Evolutionary conservation across 1,140 invertebrate species (phyloP).

Genomic region (Trichonephila clavipes): DNA sequence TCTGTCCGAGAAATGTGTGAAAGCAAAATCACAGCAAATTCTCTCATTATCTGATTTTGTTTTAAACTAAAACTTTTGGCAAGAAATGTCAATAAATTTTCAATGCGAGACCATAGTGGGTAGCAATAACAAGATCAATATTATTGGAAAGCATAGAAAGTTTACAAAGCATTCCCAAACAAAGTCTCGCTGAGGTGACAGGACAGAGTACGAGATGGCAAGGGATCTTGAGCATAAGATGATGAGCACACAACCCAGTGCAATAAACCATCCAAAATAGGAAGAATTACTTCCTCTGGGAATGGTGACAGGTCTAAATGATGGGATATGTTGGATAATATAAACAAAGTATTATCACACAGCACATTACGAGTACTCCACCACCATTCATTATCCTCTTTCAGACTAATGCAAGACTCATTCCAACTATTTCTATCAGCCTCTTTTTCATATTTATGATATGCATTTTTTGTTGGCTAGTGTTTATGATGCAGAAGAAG

Average conservation of each 20-base stretch:
- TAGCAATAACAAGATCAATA: slow-evolving; percentile 98
- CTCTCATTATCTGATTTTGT: slow-evolving; percentile 94
- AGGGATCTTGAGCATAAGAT: slow-evolving; percentile 95
- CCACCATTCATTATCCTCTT: slow-evolving; percentile 87
- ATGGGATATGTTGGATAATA: slow-evolving; percentile 95
- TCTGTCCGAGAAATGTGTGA: slow-evolving; percentile 95
- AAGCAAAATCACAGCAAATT: slow-evolving; percentile 95
- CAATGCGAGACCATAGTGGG: slow-evolving; percentile 95
- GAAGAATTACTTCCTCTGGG: slow-evolving; percentile 94
- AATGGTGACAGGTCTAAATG: slow-evolving; percentile 92
- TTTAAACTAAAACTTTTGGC: slow-evolving; percentile 92
- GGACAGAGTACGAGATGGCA: slow-evolving; percentile 86
- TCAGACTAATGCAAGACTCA: slow-evolving; percentile 76
- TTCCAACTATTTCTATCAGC: slow-evolving; percentile 57
- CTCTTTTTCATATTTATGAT: slow-evolving; percentile 72
- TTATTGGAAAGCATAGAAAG: slow-evolving; percentile 97
- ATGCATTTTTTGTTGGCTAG: slow-evolving; percentile 63
- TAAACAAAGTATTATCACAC: slow-evolving; percentile 95
- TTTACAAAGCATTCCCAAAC: slow-evolving; percentile 97
- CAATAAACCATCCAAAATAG: slow-evolving; percentile 95
- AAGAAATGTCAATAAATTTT: slow-evolving; percentile 92
- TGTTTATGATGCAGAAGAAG: slow-evolving; percentile 88
- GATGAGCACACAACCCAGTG: slow-evolving; percentile 98
- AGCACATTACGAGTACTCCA: slow-evolving; percentile 96
- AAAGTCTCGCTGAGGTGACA: slow-evolving; percentile 94